Percentiles rank a stretch among this genome's conserved stretches.
Evolutionary conservation across 2,797 vertebrate species (phyloP).

Genomic region (Pagetopsis macropterus): DNA sequence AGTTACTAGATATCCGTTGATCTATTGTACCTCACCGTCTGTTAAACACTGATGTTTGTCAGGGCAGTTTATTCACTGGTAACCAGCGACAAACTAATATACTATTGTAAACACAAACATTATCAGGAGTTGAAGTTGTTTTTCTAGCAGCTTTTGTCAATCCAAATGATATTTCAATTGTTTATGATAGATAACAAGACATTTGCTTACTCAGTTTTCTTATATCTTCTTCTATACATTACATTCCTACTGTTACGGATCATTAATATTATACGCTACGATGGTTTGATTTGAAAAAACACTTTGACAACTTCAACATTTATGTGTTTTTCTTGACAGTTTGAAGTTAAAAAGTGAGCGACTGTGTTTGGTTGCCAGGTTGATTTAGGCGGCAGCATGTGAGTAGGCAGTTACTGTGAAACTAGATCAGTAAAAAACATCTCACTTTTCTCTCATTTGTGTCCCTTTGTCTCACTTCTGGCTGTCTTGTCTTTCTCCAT

Average conservation of each 20-base stretch:
- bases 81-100: constrained; percentile 32
- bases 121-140: background rate
- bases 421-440: constrained; percentile 39
- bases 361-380: constrained; percentile 53
- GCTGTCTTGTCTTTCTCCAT: constrained; percentile 10
- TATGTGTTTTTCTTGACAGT: constrained; percentile 13
- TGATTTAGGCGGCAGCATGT: constrained; percentile 62
- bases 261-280: background rate
- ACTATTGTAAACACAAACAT: background rate
- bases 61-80: too few species aligned
- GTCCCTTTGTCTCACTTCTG: constrained; percentile 41
- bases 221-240: background rate
- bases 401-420: constrained; percentile 66
- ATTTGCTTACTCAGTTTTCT: background rate
- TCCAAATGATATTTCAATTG: background rate
- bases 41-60: constrained; percentile 8
- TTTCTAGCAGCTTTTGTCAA: background rate
- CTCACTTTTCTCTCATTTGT: constrained; percentile 36
- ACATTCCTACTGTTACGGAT: background rate
- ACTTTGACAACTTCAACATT: background rate
- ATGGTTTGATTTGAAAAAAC: background rate
- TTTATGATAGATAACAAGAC: background rate
- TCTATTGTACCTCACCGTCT: constrained; percentile 37
- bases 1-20: constrained; percentile 54
- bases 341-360: constrained; percentile 34